phyloP scores from a whole-genome alignment of 2,113 vertebrate genomes.

The Jaculus jaculus region DNA sequence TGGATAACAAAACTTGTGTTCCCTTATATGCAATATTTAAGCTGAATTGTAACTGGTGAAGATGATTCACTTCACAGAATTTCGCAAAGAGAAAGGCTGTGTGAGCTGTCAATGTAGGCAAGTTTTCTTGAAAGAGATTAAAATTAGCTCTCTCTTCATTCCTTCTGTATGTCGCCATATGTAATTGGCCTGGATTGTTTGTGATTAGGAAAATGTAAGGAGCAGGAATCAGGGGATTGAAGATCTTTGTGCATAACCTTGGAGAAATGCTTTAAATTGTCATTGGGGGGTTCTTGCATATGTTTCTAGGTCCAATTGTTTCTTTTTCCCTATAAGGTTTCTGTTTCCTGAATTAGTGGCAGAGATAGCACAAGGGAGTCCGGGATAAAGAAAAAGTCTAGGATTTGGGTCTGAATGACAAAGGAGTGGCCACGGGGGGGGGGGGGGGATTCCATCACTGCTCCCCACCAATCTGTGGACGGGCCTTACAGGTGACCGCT shows the following conservation, averaged over 20 bases:
- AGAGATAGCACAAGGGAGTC: not conserved
- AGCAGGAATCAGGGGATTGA: not conserved
- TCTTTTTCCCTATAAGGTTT: not conserved
- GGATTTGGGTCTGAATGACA: not conserved
- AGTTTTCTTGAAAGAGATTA: slow-evolving; percentile 5
- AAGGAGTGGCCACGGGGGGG: too few relatives aligned
- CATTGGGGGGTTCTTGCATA: not conserved
- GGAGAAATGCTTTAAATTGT: not conserved
- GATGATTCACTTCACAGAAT: slow-evolving; percentile 2
- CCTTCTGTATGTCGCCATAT: not conserved
- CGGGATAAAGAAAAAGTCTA: not conserved
- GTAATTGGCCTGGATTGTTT: not conserved
- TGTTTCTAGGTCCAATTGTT: not conserved
- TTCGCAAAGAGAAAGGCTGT: not conserved
- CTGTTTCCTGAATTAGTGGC: not conserved
- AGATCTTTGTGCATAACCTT: not conserved
- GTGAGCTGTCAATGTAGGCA: not conserved
- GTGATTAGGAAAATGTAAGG: not conserved
- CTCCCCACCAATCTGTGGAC: not conserved
- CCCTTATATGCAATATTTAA: not conserved
- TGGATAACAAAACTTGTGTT: not conserved
- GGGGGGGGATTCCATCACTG: not conserved
- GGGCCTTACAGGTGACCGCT: not conserved
- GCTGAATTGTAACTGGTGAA: not conserved
- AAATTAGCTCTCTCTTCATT: not conserved